A percentile compares a stretch with the other conserved stretches of the same genome.
Evolutionary conservation across 1,140 invertebrate species (phyloP).

Genomic region (Danaus melanippus): DNA sequence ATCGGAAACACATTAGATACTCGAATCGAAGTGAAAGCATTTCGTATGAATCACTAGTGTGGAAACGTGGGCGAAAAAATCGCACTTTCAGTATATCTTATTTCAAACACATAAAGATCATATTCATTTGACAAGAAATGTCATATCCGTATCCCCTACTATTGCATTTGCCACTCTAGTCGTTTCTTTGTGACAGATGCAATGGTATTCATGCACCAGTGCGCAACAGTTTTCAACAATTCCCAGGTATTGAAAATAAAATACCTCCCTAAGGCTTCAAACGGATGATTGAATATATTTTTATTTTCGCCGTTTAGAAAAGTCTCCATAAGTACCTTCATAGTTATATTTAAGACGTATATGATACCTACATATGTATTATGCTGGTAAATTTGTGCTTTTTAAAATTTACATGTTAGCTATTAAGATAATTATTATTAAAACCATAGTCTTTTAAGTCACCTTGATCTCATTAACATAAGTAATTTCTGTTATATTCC

Average conservation of each 20-base stretch:
- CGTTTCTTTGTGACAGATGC: slow-evolving; percentile 21
- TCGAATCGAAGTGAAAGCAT: slow-evolving; percentile 21
- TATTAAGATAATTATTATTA: too few species aligned
- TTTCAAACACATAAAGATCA: too few species aligned
- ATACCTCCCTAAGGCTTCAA: slow-evolving; percentile 6
- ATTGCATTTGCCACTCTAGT: slow-evolving; percentile 11
- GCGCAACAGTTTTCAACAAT: slow-evolving; percentile 18
- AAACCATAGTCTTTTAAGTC: too few species aligned
- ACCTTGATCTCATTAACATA: too few species aligned
- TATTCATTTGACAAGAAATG: too few species aligned
- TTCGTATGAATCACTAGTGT: slow-evolving; percentile 18
- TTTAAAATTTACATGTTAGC: too few species aligned
- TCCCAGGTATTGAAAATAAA: slow-evolving; percentile 19
- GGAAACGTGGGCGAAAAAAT: slow-evolving; percentile 11
- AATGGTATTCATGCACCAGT: slow-evolving; percentile 24
- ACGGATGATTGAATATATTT: neutral
- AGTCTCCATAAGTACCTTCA: too few species aligned
- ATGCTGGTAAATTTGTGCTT: too few species aligned
- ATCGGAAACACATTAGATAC: slow-evolving; percentile 23
- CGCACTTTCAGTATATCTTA: slow-evolving; percentile 1
- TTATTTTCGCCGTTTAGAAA: too few species aligned
- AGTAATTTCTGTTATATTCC: too few species aligned
- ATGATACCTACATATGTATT: too few species aligned
- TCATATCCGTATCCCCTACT: neutral
- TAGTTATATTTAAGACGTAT: too few species aligned